A percentile compares a stretch with the other conserved stretches of the same genome.
Evolutionary conservation across 2,113 vertebrate species (phyloP).

Genomic region (Isurus oxyrinchus): DNA sequence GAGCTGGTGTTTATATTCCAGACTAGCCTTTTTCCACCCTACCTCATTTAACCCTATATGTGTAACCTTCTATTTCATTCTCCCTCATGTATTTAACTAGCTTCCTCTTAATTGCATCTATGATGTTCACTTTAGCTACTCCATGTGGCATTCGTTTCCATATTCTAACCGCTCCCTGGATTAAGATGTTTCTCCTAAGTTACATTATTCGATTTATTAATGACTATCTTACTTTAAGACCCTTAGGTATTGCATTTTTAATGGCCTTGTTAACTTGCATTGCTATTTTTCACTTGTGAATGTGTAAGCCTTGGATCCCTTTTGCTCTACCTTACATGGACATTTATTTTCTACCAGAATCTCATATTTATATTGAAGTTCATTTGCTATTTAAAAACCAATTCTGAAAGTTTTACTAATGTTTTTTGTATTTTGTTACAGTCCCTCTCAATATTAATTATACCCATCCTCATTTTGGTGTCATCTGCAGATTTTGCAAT

Average conservation of each 20-base stretch:
- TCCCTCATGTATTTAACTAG: neutral
- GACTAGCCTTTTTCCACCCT: neutral
- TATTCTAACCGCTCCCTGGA: neutral
- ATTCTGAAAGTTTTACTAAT: neutral
- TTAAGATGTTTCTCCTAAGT: neutral
- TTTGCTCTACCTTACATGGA: neutral
- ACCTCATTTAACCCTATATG: neutral
- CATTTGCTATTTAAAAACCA: neutral
- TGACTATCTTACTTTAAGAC: neutral
- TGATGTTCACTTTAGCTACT: neutral
- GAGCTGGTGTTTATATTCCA: neutral
- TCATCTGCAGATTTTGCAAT: neutral
- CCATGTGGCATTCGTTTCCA: neutral
- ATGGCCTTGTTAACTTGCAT: neutral
- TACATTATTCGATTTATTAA: neutral
- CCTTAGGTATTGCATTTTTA: neutral
- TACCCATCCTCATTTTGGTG: neutral
- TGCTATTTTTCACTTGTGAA: neutral
- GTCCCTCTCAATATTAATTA: neutral
- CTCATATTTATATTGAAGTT: neutral
- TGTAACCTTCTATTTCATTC: neutral
- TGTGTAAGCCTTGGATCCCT: neutral
- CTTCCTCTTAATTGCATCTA: neutral
- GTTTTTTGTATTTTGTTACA: neutral
- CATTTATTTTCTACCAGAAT: neutral